Base-by-base conservation (phyloP, 2,797 vertebrate genomes). In the Notoglanidium macrostoma region DNA sequence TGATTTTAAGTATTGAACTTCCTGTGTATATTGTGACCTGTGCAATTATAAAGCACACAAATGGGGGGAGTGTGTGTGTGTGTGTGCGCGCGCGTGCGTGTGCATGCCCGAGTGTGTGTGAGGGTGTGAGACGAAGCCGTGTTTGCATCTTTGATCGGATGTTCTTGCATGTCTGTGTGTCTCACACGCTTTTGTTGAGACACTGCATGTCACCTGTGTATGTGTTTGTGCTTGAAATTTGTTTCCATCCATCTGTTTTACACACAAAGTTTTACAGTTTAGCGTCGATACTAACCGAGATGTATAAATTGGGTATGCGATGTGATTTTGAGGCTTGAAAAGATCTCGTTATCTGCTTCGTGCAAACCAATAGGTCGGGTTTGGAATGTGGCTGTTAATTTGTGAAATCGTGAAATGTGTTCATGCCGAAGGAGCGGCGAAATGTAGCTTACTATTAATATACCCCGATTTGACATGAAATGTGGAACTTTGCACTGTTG, bases 1-100 rank as follows among this genome's bases (percentile, higher is more conserved):
- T 91, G 94, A 95, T 92, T 89, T 92, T 89, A 93, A 85, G 17
- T 82, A 67, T 51, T 83, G 15, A 10, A 51, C 19, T 29, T 44
- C 26, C 7, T 74, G 70, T 85, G 9, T 61, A 57, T 44, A 29
- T 68, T 61, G 40, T 85, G 72, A 63, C 40, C 40, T 63, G 78
- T 81, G 78, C 78, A 46, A 23, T 26, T 9, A 63, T 63, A 63
- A 63, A 81, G 78, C 57, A 29, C 35, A 44, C 29, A 40, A 40
- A 40, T 49, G 49, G 49, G 35, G 21, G 4, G 54, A n/a, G 55
- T 55, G 55, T 70, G 5, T 15, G 9, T 11, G 32, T 26, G 86
- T 84, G 67, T 88, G 35, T 17, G 67, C 0, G 46, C 19, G 55
- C n/a, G 21, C 40, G 40, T 3, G 40, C 40, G 40, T 40, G 40